Base-by-base conservation (phyloP, 2,797 vertebrate genomes). In the Clarias fuscus region DNA sequence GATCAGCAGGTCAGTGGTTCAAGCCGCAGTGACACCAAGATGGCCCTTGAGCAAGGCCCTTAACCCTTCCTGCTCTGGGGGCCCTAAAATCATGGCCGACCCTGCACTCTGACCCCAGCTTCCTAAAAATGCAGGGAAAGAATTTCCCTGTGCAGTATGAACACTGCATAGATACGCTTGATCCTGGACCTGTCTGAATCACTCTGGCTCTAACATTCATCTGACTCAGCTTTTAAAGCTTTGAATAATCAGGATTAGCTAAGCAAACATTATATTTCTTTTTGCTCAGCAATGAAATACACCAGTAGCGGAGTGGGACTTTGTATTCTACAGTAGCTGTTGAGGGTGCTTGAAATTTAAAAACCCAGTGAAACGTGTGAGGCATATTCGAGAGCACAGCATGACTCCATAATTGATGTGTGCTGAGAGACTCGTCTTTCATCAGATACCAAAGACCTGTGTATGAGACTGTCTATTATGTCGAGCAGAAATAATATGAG, bases 361-460 rank as follows among this genome's bases (percentile, higher is more conserved):
- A 72, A 40, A 73, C 22, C 40, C 40, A 56, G n/a, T 30, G 72
- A 13, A 48, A 75, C 22, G 7, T 75, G 43, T 22, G 43, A 53
- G 24, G 71, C 22, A 15, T 53, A n/a, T 15, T 53, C 17, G 24
- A 27, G 43, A 53, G 43, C 43, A 75, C 72, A 75, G 15, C 43
- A 53, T 53, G 48, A 76, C n/a, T 58, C 73, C 48, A 76, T 76
- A 76, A 76, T 76, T 76, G 43, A 82, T 85, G 83, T 78, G 48
- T 62, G 48, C 68, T 84, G 68, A 20, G 67, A 87, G 72, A 77
- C 48, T 76, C 53, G 5, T 76, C 73, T 76, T 76, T 76, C 73
- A 76, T 56, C 73, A 56, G 48, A 58, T 18, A 56, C 73, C 73
- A 56, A 59, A 59, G 27, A 59, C 20, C 30, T 24, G 58, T 15